A percentile compares a stretch with the other conserved stretches of the same genome.
These are phyloP conservation scores for Hartigia nigra DNA, from an alignment of 2,888 invertebrate species.

Conservation along the genomic window DNA sequence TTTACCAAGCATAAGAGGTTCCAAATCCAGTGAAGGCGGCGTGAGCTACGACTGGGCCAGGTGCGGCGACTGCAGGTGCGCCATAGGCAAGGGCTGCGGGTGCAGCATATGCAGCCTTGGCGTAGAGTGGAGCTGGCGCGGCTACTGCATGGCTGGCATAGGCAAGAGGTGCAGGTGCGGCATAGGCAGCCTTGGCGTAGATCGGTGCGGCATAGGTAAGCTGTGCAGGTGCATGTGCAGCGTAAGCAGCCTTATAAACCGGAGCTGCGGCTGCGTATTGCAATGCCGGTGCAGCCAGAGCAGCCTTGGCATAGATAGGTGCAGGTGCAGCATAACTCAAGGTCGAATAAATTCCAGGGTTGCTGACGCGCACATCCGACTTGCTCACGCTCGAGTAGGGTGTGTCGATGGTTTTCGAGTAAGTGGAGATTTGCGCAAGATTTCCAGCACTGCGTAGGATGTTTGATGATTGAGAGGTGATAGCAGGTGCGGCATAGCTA, in stretches of 20 bases:
- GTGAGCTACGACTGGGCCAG: slow-evolving; percentile 21
- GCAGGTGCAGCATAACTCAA: slow-evolving; percentile 44
- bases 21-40: slow-evolving; percentile 71
- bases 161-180: slow-evolving; percentile 28
- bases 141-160: slow-evolving; percentile 26
- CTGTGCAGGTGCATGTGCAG: slow-evolving; percentile 24
- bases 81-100: slow-evolving; percentile 46
- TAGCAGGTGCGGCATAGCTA: slow-evolving; percentile 46
- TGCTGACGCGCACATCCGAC: slow-evolving; percentile 77
- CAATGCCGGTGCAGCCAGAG: slow-evolving; percentile 8
- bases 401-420: slow-evolving; percentile 77
- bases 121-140: slow-evolving; percentile 29
- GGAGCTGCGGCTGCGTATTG: slow-evolving; percentile 55
- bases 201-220: slow-evolving; percentile 41
- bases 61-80: slow-evolving; percentile 30
- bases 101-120: slow-evolving; percentile 29
- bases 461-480: slow-evolving; percentile 61
- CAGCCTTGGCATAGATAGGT: slow-evolving; percentile 33
- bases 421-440: slow-evolving; percentile 73
- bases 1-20: slow-evolving; percentile 75
- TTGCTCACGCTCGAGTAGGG: slow-evolving; percentile 80
- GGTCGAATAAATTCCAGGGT: slow-evolving; percentile 69
- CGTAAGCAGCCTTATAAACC: slow-evolving; percentile 18
- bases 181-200: slow-evolving; percentile 31
- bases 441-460: slow-evolving; percentile 71